A percentile compares a stretch with the other conserved stretches of the same genome.
These are phyloP conservation scores for Drosophila jambulina DNA, from an alignment of 1,140 invertebrate species.

Conservation along the genomic window DNA sequence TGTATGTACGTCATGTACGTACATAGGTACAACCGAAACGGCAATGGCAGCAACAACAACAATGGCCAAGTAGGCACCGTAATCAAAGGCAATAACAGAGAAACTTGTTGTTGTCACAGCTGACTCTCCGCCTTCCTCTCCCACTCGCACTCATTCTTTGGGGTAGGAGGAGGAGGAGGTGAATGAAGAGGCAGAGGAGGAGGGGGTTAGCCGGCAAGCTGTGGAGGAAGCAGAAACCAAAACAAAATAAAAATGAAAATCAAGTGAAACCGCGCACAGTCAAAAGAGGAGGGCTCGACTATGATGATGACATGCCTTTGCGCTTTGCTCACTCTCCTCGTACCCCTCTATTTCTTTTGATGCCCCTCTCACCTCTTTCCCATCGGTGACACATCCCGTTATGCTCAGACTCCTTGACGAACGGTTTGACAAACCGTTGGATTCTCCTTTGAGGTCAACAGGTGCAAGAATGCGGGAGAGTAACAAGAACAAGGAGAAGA, in stretches of 20 bases:
- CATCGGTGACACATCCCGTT: constrained; percentile 19
- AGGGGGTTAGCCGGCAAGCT: constrained; percentile 48
- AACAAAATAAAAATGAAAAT: constrained; percentile 59
- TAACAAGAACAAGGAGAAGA: background rate
- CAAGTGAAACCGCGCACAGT: constrained; percentile 62
- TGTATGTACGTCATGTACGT: constrained; percentile 16
- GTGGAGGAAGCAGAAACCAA: constrained; percentile 60
- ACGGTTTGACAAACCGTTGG: constrained; percentile 18
- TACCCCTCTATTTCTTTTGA: background rate
- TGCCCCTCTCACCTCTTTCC: constrained; percentile 5
- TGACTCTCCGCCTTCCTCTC: constrained; percentile 55
- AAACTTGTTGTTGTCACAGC: constrained; percentile 67
- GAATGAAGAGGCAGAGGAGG: constrained; percentile 5
- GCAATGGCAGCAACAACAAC: constrained; percentile 11
- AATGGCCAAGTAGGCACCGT: constrained; percentile 56
- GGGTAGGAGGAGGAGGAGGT: constrained; percentile 22
- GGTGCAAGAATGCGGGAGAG: constrained; percentile 18
- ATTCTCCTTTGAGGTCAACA: constrained; percentile 44
- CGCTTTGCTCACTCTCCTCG: constrained; percentile 18
- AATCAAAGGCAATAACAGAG: constrained; percentile 63
- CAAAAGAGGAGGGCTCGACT: constrained; percentile 58
- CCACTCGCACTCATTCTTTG: constrained; percentile 30
- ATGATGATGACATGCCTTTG: constrained; percentile 59
- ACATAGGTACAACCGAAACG: constrained; percentile 40
- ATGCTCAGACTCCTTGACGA: constrained; percentile 35